Conservation (phyloP, 2,888 invertebrate genomes). For the Aethes cnicana region DNA sequence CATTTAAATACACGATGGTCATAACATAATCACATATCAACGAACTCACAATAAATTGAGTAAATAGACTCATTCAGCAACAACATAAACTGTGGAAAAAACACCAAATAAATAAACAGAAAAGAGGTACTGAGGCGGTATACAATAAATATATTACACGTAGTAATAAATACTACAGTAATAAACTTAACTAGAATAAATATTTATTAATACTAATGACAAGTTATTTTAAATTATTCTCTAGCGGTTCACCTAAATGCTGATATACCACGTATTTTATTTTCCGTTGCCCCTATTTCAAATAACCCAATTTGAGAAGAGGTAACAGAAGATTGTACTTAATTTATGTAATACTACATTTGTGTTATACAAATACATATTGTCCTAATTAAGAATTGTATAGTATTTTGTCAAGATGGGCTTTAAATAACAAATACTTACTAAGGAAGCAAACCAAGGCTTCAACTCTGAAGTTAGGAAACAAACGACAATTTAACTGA, state of each 20-base stretch:
- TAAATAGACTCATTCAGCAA: slow-evolving; percentile 30
- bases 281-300: slow-evolving; percentile 78
- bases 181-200: slow-evolving; percentile 72
- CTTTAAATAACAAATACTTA: background rate
- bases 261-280: slow-evolving; percentile 64
- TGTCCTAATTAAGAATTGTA: slow-evolving; percentile 39
- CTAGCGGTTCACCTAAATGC: slow-evolving; percentile 77
- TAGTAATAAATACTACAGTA: slow-evolving; percentile 66
- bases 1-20: slow-evolving; percentile 5
- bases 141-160: slow-evolving; percentile 69
- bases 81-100: slow-evolving; percentile 37
- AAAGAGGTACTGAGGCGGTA: slow-evolving; percentile 81
- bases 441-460: background rate
- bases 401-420: slow-evolving; percentile 1
- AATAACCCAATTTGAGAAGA: slow-evolving; percentile 63
- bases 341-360: slow-evolving; percentile 68
- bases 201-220: slow-evolving; percentile 81
- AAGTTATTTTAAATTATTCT: slow-evolving; percentile 77
- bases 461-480: slow-evolving; percentile 44
- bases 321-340: slow-evolving; percentile 81
- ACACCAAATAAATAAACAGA: slow-evolving; percentile 54
- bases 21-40: slow-evolving; percentile 13
- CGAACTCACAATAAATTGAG: slow-evolving; percentile 16
- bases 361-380: slow-evolving; percentile 47
- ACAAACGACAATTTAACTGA: slow-evolving; percentile 47